phyloP scores from a whole-genome alignment of 2,797 vertebrate genomes.

The Argya squamiceps region DNA sequence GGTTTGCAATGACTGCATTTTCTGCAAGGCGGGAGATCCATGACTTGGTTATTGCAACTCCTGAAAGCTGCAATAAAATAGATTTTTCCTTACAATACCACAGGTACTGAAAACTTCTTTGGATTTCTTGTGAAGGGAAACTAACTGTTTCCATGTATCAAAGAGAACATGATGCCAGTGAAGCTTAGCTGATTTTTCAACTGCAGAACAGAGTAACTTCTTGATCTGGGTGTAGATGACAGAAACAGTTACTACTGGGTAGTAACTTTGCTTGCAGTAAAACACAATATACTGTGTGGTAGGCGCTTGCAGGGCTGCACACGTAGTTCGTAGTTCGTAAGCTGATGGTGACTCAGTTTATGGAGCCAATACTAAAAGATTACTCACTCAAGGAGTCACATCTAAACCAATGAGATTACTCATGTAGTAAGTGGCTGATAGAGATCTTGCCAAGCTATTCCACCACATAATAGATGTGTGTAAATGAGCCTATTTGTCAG shows the following conservation, averaged over 20 bases:
- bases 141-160: accelerated
- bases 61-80: background rate
- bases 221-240: background rate
- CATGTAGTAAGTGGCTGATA: background rate
- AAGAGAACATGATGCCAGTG: background rate
- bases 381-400: background rate
- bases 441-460: constrained; percentile 28
- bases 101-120: background rate
- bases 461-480: background rate
- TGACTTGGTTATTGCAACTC: background rate
- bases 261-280: background rate
- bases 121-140: background rate
- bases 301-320: background rate
- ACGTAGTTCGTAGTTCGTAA: background rate
- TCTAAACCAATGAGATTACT: constrained; percentile 19
- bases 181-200: background rate
- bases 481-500: constrained; percentile 2
- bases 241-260: background rate
- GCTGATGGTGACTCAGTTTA: constrained; percentile 10
- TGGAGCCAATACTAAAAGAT: constrained; percentile 1
- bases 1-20: background rate
- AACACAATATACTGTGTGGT: background rate
- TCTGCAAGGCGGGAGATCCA: background rate
- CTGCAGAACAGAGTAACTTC: background rate
- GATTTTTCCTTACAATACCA: background rate